A percentile compares a stretch with the other conserved stretches of the same genome.
Evolutionary conservation across 2,113 vertebrate species (phyloP).

Genomic region (Caretta caretta): DNA sequence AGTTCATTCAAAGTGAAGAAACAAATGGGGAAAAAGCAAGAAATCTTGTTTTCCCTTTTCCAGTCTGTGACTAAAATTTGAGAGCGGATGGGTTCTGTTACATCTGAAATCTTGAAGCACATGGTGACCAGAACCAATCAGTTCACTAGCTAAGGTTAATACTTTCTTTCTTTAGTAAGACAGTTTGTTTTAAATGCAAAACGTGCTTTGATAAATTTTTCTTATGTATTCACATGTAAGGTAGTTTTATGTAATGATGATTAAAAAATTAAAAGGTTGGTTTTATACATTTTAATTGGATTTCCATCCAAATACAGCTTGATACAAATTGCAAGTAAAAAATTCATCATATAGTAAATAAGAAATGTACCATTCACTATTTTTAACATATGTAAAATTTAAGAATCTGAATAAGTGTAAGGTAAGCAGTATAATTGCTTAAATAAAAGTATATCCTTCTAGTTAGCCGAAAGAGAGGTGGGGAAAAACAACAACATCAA

Average conservation of each 20-base stretch:
- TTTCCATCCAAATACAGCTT: not conserved
- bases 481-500: no score
- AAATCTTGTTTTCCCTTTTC: not conserved
- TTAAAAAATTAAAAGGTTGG: not conserved
- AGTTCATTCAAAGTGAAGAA: not conserved
- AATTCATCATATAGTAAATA: not conserved
- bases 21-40: not conserved
- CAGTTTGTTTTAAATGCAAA: not conserved
- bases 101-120: not conserved
- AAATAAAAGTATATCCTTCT: not conserved
- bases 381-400: not conserved
- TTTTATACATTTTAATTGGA: not conserved
- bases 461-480: not conserved
- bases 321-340: not conserved
- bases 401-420: not conserved
- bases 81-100: not conserved
- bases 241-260: not conserved
- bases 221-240: not conserved
- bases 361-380: not conserved
- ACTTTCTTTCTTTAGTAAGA: not conserved
- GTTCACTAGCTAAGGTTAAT: not conserved
- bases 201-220: not conserved
- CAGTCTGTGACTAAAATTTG: not conserved
- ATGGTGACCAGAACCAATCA: not conserved
- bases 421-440: not conserved